phyloP scores from a whole-genome alignment of 2,113 vertebrate species.

The Pelvicachromis taeniatus region DNA sequence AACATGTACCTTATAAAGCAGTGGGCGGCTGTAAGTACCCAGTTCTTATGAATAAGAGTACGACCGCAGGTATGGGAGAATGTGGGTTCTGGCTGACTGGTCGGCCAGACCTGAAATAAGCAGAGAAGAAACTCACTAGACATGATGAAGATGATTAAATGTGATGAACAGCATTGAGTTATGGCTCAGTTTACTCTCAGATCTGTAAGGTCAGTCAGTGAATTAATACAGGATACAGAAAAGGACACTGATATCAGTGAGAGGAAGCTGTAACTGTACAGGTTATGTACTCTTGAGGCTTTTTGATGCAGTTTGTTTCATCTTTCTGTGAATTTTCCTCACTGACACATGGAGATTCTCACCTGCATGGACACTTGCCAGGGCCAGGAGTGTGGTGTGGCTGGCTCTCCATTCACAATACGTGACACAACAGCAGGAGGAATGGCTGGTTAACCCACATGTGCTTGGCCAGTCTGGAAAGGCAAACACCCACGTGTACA shows the following conservation, averaged over 20 bases:
- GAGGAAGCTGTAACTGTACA: neutral
- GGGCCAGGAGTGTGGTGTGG: slow-evolving; percentile 74
- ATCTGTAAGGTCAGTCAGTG: neutral
- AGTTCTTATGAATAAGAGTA: slow-evolving; percentile 76
- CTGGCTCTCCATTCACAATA: slow-evolving; percentile 74
- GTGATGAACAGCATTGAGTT: neutral
- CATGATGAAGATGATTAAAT: neutral
- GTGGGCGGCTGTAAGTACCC: slow-evolving; percentile 73
- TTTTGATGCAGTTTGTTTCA: neutral
- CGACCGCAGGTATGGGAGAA: slow-evolving; percentile 74
- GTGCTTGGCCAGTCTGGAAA: slow-evolving; percentile 67
- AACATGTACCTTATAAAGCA: slow-evolving; percentile 71
- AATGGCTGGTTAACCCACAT: slow-evolving; percentile 65
- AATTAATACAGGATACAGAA: neutral
- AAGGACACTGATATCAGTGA: neutral
- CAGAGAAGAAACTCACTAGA: neutral
- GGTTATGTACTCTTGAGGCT: neutral
- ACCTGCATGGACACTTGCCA: slow-evolving; percentile 82
- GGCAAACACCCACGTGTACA: neutral
- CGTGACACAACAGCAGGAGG: slow-evolving; percentile 59
- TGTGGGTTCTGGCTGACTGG: slow-evolving; percentile 50
- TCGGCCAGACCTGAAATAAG: slow-evolving; percentile 71
- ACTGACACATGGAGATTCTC: neutral
- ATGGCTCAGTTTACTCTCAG: neutral
- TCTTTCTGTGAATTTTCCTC: neutral